Conservation (phyloP, 2,113 vertebrate genomes). For the Struthidea cinerea region DNA sequence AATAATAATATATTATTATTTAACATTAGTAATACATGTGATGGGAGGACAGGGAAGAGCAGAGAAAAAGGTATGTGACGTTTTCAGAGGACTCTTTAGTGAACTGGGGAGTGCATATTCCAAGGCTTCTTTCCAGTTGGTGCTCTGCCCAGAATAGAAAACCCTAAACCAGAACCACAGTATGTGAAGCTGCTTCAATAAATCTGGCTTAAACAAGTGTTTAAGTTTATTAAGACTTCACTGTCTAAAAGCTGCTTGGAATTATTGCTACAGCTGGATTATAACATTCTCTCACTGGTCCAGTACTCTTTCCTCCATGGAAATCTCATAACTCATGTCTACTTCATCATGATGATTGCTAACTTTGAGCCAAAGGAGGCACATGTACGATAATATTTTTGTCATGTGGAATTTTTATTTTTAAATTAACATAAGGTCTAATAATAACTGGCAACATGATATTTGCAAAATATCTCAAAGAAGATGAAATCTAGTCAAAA, state of each 20-base stretch:
- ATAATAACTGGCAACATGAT: constrained; percentile 28
- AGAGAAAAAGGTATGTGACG: neutral
- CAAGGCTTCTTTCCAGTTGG: constrained; percentile 45
- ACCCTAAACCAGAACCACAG: constrained; percentile 6
- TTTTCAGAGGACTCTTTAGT: neutral
- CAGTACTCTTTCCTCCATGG: constrained; percentile 27
- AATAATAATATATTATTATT: neutral
- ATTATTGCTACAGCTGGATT: constrained; percentile 55
- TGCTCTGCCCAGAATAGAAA: constrained; percentile 43
- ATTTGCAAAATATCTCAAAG: constrained; percentile 26
- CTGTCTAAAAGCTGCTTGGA: constrained; percentile 30
- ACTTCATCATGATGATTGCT: neutral
- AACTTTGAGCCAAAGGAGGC: neutral
- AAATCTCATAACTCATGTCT: constrained; percentile 50
- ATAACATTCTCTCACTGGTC: constrained; percentile 26
- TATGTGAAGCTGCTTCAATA: constrained; percentile 40
- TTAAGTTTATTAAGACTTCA: constrained; percentile 58
- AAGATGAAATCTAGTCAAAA: constrained; percentile 4
- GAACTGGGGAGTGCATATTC: neutral
- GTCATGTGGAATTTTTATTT: constrained; percentile 35
- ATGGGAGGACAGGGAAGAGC: neutral
- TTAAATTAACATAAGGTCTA: neutral
- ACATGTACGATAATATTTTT: neutral
- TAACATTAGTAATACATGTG: neutral
- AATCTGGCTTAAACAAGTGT: constrained; percentile 52